Percentiles rank a stretch among this genome's conserved stretches.
Conservation (phyloP, 2,797 vertebrate genomes). For the Borostomias antarcticus region DNA sequence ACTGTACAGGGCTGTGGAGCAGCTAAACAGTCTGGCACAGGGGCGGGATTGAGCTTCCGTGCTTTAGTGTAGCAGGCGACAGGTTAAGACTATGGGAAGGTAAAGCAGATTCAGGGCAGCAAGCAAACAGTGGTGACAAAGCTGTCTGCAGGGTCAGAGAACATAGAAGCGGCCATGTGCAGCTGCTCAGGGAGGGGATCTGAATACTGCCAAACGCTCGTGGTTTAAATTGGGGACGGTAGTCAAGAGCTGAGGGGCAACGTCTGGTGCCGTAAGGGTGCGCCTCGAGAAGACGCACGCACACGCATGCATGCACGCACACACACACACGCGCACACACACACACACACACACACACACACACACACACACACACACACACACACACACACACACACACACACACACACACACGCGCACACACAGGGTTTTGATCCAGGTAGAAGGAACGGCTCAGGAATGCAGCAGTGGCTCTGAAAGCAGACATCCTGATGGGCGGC, state of each 20-base stretch:
- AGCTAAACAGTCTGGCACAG: conserved; percentile 57
- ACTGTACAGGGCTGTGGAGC: conserved; percentile 35
- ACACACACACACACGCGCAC: conserved; percentile 37
- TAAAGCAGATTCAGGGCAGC: conserved; percentile 27
- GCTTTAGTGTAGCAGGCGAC: conserved; percentile 43
- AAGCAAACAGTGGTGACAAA: conserved; percentile 43
- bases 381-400: background rate
- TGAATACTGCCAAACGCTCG: conserved; percentile 49
- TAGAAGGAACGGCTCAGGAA: conserved; percentile 83
- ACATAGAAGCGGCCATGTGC: background rate
- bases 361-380: background rate
- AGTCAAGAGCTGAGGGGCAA: conserved; percentile 63
- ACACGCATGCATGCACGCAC: background rate
- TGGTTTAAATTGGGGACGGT: conserved; percentile 35
- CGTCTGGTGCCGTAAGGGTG: conserved; percentile 6
- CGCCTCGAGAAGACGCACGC: background rate
- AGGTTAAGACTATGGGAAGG: conserved; percentile 47
- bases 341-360: background rate
- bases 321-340: background rate
- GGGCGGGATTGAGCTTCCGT: conserved; percentile 42
- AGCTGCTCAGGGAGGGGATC: conserved; percentile 1
- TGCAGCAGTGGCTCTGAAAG: conserved; percentile 76
- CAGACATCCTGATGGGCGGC: conserved; percentile 83
- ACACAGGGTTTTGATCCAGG: conserved; percentile 77
- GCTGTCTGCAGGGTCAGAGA: conserved; percentile 26